These are phyloP conservation scores for Saccostrea cuccullata DNA, from an alignment of 1,140 invertebrate species.

Conservation along the genomic window DNA sequence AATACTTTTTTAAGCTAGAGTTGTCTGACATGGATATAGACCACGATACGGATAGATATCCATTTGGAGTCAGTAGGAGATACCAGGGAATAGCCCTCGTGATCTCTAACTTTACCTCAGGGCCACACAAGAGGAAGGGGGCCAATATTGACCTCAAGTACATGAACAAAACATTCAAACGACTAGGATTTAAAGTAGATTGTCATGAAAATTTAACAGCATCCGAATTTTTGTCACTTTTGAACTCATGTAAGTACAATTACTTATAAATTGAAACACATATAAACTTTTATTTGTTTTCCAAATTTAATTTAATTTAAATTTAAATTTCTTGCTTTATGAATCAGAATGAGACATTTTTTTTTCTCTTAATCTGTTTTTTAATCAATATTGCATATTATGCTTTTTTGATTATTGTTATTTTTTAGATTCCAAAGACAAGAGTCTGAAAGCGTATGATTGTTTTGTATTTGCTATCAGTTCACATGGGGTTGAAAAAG, in stretches of 20 bases:
- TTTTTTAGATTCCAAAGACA: not conserved
- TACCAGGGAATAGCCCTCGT: not conserved
- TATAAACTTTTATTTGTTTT: not conserved
- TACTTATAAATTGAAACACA: not conserved
- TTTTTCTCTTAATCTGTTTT: not conserved
- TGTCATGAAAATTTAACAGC: not conserved
- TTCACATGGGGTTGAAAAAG: conserved; percentile 14
- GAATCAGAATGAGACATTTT: not conserved
- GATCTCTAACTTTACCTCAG: not conserved
- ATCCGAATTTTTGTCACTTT: not conserved
- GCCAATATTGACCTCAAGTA: not conserved
- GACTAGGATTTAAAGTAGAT: conserved; percentile 36
- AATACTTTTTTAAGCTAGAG: too few species aligned
- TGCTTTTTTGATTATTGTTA: not conserved
- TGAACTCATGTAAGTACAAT: conserved; percentile 3
- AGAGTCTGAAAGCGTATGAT: not conserved
- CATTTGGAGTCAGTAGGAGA: not conserved
- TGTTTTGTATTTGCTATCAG: conserved; percentile 41
- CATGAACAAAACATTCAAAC: conserved; percentile 34
- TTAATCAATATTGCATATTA: not conserved
- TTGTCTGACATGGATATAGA: not conserved
- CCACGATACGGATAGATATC: not conserved
- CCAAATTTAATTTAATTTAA: too few species aligned
- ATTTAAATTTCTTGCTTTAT: not conserved
- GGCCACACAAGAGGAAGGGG: not conserved